Percentiles rank a stretch among this genome's conserved stretches.
Conservation (phyloP, 2,888 invertebrate genomes). For the Zygothrica quintamaculata region DNA sequence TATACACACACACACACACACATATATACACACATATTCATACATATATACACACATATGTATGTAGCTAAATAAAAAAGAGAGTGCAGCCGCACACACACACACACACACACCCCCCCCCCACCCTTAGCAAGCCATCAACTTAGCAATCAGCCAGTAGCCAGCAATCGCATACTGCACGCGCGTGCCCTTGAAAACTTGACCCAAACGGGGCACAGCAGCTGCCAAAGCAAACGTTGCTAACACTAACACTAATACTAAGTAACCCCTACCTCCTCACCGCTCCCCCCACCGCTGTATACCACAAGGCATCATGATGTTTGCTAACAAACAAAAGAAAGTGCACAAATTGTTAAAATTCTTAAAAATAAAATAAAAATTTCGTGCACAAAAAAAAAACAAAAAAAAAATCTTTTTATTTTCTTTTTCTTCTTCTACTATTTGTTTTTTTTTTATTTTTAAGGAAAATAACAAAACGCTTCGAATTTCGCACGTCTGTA, state of each 20-base stretch:
- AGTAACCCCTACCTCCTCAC: no score
- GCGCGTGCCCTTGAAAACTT: slow-evolving; percentile 78
- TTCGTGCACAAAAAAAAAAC: slow-evolving; percentile 47
- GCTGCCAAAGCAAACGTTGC: slow-evolving; percentile 62
- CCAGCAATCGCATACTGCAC: slow-evolving; percentile 49
- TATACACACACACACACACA: no score
- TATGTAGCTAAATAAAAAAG: no score
- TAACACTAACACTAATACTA: slow-evolving; percentile 31
- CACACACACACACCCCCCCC: no score
- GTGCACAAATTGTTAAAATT: slow-evolving; percentile 77
- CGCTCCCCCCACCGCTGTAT: neutral
- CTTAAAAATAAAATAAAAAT: slow-evolving; percentile 49
- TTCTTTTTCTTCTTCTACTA: no score
- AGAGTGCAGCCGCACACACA: slow-evolving; percentile 6
- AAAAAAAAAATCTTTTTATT: no score
- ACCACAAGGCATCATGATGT: slow-evolving; percentile 42
- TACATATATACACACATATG: no score
- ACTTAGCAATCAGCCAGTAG: slow-evolving; percentile 19
- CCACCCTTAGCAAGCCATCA: slow-evolving; percentile 4
- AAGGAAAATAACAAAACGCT: slow-evolving; percentile 44
- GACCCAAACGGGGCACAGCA: slow-evolving; percentile 61
- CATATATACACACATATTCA: no score
- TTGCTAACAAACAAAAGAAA: slow-evolving; percentile 77
- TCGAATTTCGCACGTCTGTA: slow-evolving; percentile 48
- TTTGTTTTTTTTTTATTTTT: no score